phyloP scores from a whole-genome alignment of 1,140 invertebrate species.

The Pinna nobilis region DNA sequence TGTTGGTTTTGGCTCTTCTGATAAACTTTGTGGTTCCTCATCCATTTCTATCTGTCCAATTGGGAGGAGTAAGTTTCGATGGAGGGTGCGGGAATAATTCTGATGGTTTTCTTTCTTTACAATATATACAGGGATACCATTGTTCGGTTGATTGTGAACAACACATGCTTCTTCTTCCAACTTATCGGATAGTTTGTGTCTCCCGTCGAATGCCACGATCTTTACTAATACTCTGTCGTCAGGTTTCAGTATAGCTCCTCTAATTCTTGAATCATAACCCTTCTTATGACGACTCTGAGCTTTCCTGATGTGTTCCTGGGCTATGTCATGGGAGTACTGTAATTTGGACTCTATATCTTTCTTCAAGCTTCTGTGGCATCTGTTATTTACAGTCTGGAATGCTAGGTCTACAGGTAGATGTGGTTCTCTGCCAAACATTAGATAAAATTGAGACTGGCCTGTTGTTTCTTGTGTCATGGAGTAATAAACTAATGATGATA shows the following conservation, averaged over 20 bases:
- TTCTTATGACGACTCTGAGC: neutral
- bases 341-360: slow-evolving; percentile 11
- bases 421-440: slow-evolving; percentile 20
- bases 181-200: slow-evolving; percentile 18
- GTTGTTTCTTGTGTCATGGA: neutral
- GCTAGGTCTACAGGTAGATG: slow-evolving; percentile 8
- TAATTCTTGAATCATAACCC: slow-evolving; percentile 18
- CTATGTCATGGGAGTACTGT: neutral
- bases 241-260: neutral
- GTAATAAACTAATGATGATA: neutral
- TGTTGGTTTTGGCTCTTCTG: slow-evolving; percentile 1
- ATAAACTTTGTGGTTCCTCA: too few relatives aligned
- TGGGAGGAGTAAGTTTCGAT: slow-evolving; percentile 11
- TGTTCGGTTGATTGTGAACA: slow-evolving; percentile 7
- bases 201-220: slow-evolving; percentile 8
- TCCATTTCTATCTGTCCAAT: neutral
- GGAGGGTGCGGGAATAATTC: neutral
- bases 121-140: slow-evolving; percentile 2
- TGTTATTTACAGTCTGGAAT: neutral
- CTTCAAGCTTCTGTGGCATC: too few relatives aligned
- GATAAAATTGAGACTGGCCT: slow-evolving; percentile 4
- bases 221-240: slow-evolving; percentile 13
- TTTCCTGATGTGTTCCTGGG: neutral
- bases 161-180: slow-evolving; percentile 4
- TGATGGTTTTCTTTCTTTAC: slow-evolving; percentile 12